These are phyloP conservation scores for Azemiops feae DNA, from an alignment of 2,113 vertebrate species.

Conservation along the genomic window DNA sequence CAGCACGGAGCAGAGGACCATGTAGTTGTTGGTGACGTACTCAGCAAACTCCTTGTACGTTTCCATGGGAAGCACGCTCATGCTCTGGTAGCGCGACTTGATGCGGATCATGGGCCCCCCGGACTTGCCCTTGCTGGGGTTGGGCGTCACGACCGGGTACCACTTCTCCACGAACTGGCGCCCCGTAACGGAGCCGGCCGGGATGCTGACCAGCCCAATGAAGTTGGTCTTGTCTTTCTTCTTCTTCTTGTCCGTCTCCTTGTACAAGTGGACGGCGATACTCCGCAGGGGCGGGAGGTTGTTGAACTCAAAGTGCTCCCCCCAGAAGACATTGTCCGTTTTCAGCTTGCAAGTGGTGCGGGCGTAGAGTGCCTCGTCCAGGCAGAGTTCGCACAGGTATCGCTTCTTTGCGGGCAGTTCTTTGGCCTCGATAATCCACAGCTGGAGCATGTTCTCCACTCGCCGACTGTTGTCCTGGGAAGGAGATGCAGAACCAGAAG, in stretches of 20 bases:
- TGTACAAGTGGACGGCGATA: conserved; percentile 92
- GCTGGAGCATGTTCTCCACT: conserved; percentile 90
- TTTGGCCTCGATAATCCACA: conserved; percentile 99
- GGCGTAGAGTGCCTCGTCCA: conserved; percentile 95
- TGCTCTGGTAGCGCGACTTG: conserved; percentile 94
- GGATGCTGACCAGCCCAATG: conserved; percentile 90
- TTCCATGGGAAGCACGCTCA: conserved; percentile 98
- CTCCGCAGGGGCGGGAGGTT: conserved; percentile 89
- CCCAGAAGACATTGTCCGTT: conserved; percentile 98
- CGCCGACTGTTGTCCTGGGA: conserved; percentile 94
- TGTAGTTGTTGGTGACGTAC: conserved; percentile 97
- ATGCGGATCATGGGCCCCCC: conserved; percentile 93
- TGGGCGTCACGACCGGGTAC: conserved; percentile 89
- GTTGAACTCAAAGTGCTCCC: conserved; percentile 98
- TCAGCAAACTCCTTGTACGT: conserved; percentile 99
- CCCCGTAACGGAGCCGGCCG: conserved; percentile 81
- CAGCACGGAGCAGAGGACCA: conserved; percentile 91
- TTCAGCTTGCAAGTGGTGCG: conserved; percentile 98
- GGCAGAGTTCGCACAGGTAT: conserved; percentile 94
- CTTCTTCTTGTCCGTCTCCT: conserved; percentile 98
- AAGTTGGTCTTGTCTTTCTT: conserved; percentile 99
- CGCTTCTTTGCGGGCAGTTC: conserved; percentile 97
- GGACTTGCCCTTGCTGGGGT: conserved; percentile 88
- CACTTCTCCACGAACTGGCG: conserved; percentile 97
- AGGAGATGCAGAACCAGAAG: conserved; percentile 30